Evolutionary conservation across 2,888 invertebrate species (phyloP).

Genomic region (Julus scandinavius): DNA sequence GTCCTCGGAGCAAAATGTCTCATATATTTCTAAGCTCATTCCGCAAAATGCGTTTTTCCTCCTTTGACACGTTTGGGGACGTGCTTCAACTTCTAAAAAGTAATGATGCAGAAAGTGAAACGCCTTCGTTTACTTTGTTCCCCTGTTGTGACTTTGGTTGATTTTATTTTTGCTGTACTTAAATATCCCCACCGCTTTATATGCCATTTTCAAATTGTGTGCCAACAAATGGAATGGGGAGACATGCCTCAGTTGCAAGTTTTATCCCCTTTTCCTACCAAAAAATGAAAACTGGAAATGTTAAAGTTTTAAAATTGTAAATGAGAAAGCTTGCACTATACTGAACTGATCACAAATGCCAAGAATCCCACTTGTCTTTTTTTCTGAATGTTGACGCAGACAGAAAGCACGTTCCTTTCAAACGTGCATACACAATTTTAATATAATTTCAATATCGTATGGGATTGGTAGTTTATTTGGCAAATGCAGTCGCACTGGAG

Average conservation of each 20-base stretch:
- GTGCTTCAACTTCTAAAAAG: constrained; percentile 7
- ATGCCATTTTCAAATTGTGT: background rate
- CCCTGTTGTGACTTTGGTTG: background rate
- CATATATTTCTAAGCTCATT: background rate
- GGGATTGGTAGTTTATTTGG: background rate
- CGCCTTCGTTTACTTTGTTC: background rate
- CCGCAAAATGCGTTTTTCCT: constrained; percentile 22
- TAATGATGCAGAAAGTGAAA: background rate
- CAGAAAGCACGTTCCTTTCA: background rate
- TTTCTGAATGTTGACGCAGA: background rate
- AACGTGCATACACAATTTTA: background rate
- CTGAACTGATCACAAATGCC: background rate
- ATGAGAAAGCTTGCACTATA: background rate
- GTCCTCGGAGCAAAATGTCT: background rate
- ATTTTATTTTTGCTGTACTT: background rate
- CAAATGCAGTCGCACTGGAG: background rate
- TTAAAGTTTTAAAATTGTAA: background rate
- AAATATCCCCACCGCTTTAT: background rate
- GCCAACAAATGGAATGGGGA: background rate
- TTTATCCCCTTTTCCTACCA: background rate
- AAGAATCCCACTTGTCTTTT: background rate
- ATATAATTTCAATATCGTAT: background rate
- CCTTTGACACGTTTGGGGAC: constrained; percentile 22
- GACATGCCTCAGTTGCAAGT: background rate
- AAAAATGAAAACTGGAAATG: background rate